Evolutionary conservation across 1,140 invertebrate species (phyloP).

Genomic region (Saccostrea cuccullata): DNA sequence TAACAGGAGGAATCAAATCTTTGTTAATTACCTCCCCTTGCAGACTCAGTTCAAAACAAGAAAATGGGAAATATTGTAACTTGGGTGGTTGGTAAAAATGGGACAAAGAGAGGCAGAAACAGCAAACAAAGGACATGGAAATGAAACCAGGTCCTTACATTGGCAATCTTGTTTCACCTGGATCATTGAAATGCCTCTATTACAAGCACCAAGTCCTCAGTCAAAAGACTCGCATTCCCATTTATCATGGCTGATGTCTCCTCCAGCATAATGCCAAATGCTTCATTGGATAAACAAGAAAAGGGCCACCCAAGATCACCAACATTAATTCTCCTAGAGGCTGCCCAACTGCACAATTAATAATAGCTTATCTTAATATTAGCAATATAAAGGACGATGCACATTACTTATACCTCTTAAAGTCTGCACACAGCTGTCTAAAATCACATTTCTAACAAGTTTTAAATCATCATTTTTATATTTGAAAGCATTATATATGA

Average conservation of each 20-base stretch:
- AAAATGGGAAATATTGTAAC: neutral
- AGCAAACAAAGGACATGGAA: constrained; percentile 18
- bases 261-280: constrained; percentile 26
- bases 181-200: constrained; percentile 31
- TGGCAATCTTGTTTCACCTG: constrained; percentile 29
- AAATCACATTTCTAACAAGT: constrained; percentile 12
- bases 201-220: constrained; percentile 12
- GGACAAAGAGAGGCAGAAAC: neutral
- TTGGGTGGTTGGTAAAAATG: neutral
- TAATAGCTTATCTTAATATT: constrained; percentile 29
- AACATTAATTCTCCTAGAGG: constrained; percentile 19
- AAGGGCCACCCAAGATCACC: constrained; percentile 29
- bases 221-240: constrained; percentile 4
- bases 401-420: constrained; percentile 7
- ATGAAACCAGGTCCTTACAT: constrained; percentile 30
- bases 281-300: constrained; percentile 34
- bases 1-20: constrained; percentile 5
- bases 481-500: neutral
- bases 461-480: constrained; percentile 12
- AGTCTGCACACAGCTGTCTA: constrained; percentile 14
- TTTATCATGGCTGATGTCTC: constrained; percentile 27
- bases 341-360: constrained; percentile 15
- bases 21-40: constrained; percentile 15
- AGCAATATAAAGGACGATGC: neutral
- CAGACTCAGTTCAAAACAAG: neutral